phyloP scores from a whole-genome alignment of 2,888 invertebrate genomes.

The Achlya flavicornis region DNA sequence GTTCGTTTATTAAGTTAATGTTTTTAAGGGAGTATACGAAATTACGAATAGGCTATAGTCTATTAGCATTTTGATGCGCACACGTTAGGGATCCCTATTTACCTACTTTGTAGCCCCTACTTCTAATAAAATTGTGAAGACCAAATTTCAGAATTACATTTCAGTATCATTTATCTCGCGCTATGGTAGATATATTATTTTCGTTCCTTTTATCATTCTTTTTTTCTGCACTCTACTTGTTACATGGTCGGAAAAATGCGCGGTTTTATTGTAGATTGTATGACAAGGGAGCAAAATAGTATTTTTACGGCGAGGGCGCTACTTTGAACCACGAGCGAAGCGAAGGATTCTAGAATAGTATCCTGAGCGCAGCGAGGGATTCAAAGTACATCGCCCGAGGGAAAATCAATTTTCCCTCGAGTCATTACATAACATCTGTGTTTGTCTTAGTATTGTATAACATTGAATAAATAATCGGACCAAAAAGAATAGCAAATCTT shows the following conservation, averaged over 20 bases:
- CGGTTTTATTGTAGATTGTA: no score
- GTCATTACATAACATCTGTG: constrained; percentile 4
- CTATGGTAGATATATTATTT: constrained; percentile 14
- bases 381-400: no score
- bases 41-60: neutral
- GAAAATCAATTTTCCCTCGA: no score
- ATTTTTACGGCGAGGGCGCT: no score
- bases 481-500: no score
- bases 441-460: neutral
- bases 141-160: constrained; percentile 27
- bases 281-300: no score
- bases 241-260: neutral
- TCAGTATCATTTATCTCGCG: constrained; percentile 25
- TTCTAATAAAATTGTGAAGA: constrained; percentile 14
- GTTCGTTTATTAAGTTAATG: no score
- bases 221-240: neutral
- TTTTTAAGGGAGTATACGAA: no score
- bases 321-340: no score
- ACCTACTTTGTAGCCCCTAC: constrained; percentile 14
- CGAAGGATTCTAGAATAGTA: no score
- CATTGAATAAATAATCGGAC: neutral
- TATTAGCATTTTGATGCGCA: neutral
- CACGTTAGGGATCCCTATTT: neutral
- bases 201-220: neutral
- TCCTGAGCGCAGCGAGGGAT: no score